A percentile compares a stretch with the other conserved stretches of the same genome.
Evolutionary conservation across 2,797 vertebrate genomes (phyloP).

Genomic region (Crax fasciolata): DNA sequence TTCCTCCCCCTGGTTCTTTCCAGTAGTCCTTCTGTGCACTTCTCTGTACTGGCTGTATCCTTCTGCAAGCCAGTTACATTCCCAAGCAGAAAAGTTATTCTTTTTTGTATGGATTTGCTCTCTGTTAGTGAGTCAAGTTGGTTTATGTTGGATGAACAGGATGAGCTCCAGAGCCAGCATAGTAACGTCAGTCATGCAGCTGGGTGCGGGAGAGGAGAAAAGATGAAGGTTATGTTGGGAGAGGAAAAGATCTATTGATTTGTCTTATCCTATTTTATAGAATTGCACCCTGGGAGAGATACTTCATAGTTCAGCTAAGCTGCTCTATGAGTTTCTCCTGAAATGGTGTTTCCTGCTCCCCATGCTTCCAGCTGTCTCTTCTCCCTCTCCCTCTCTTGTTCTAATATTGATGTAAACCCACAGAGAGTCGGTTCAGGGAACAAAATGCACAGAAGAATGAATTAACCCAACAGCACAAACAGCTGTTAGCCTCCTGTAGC

Average conservation of each 20-base stretch:
- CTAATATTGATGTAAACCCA: neutral
- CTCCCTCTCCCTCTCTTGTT: neutral
- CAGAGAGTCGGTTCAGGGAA: neutral
- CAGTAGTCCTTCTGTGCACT: neutral
- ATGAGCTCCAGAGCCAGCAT: neutral
- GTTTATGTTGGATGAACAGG: neutral
- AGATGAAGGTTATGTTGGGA: neutral
- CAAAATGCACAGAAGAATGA: neutral
- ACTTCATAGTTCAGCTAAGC: neutral
- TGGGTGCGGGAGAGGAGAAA: neutral
- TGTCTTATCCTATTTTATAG: neutral
- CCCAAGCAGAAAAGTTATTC: neutral
- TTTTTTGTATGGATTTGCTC: neutral
- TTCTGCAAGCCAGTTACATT: neutral
- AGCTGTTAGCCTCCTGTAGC: neutral
- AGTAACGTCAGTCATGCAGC: neutral
- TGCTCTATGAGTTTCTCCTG: neutral
- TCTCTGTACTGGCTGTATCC: neutral
- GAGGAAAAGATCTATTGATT: neutral
- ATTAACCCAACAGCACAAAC: neutral
- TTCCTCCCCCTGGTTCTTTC: neutral
- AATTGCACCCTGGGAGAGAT: neutral
- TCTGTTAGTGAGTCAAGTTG: neutral
- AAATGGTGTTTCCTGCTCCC: neutral
- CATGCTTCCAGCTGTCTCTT: neutral